A percentile compares a stretch with the other conserved stretches of the same genome.
Conservation (phyloP, 1,140 invertebrate species). For the Cecropterus lyciades region DNA sequence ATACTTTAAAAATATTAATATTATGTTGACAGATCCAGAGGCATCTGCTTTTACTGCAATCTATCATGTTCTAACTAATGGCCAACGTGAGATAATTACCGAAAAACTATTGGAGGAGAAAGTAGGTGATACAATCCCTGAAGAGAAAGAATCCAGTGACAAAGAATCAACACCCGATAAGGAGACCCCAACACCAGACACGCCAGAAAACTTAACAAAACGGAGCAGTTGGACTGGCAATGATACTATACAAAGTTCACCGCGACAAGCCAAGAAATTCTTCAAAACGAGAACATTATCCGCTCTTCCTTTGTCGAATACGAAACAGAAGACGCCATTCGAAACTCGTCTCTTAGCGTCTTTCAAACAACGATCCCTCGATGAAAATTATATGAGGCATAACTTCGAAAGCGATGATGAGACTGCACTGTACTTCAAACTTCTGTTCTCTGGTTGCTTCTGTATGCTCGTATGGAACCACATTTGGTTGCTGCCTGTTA, state of each 20-base stretch:
- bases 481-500: constrained; percentile 78
- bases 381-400: constrained; percentile 73
- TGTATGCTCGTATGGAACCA: constrained; percentile 83
- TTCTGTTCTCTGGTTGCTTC: constrained; percentile 76
- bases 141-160: constrained; percentile 52
- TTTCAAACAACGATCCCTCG: constrained; percentile 73
- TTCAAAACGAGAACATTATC: constrained; percentile 81
- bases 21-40: constrained; percentile 62
- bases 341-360: constrained; percentile 73
- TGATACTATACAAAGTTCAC: constrained; percentile 61
- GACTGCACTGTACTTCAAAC: constrained; percentile 79
- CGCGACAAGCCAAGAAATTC: constrained; percentile 68
- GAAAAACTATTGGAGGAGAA: constrained; percentile 45
- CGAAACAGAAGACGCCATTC: constrained; percentile 63
- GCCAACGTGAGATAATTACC: constrained; percentile 33
- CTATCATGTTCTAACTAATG: constrained; percentile 56
- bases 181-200: constrained; percentile 58
- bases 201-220: constrained; percentile 59
- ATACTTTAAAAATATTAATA: too few species aligned
- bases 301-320: constrained; percentile 69
- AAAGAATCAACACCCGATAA: constrained; percentile 68
- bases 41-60: constrained; percentile 61
- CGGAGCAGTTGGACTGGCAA: constrained; percentile 63
- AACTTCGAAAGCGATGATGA: constrained; percentile 75
- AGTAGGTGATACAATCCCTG: constrained; percentile 50